A percentile compares a stretch with the other conserved stretches of the same genome.
phyloP scores from a whole-genome alignment of 1,140 invertebrate species.

The Pseudomyrmex sp. region DNA sequence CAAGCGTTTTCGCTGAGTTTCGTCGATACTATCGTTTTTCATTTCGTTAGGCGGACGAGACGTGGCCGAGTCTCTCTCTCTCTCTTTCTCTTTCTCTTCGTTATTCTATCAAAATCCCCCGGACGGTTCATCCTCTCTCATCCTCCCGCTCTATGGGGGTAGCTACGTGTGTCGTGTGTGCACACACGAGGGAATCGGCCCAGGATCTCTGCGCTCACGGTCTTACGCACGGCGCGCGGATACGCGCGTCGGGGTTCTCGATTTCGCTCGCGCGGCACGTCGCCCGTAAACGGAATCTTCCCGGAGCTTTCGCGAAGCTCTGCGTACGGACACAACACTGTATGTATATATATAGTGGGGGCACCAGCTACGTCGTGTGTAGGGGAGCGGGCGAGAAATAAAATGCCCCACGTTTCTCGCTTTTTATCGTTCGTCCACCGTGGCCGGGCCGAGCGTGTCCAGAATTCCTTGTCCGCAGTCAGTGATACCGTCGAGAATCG shows the following conservation, averaged over 20 bases:
- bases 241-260: constrained; percentile 65
- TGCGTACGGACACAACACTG: constrained; percentile 66
- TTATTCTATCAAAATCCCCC: constrained; percentile 61
- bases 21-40: constrained; percentile 46
- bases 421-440: constrained; percentile 73
- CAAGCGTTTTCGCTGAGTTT: constrained; percentile 51
- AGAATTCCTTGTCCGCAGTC: constrained; percentile 71
- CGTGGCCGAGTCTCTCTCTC: not conserved
- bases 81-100: constrained; percentile 22
- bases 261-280: constrained; percentile 73
- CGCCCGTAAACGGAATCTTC: constrained; percentile 75
- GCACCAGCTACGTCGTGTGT: too few species aligned
- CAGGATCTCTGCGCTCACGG: constrained; percentile 44
- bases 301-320: constrained; percentile 69
- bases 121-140: constrained; percentile 47
- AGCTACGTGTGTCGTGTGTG: constrained; percentile 29
- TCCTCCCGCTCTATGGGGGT: not conserved
- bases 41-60: constrained; percentile 42
- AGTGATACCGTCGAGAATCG: constrained; percentile 65
- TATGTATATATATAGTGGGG: not conserved
- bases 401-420: constrained; percentile 70
- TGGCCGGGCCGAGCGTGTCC: constrained; percentile 68
- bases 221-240: constrained; percentile 70
- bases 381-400: constrained; percentile 62
- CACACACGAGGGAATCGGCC: constrained; percentile 35